phyloP scores from a whole-genome alignment of 1,140 invertebrate genomes.

The Neomicropteryx cornuta region DNA sequence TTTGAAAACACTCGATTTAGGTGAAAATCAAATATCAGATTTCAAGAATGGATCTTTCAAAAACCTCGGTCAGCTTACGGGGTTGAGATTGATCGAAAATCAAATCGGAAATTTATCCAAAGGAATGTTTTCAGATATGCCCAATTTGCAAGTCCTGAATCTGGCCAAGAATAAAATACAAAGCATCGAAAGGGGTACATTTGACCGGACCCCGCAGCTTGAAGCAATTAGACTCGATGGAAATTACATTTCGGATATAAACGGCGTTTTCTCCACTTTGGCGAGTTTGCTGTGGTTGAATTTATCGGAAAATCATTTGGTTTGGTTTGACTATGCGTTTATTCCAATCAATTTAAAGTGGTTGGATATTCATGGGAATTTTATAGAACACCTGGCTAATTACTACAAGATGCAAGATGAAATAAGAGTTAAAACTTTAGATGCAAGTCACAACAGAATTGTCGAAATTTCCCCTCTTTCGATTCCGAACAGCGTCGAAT shows the following conservation, averaged over 20 bases:
- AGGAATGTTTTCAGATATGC: constrained; percentile 77
- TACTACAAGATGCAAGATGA: constrained; percentile 75
- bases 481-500: constrained; percentile 80
- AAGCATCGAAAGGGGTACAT: constrained; percentile 68
- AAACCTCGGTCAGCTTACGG: constrained; percentile 73
- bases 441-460: constrained; percentile 80
- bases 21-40: constrained; percentile 72
- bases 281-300: constrained; percentile 75
- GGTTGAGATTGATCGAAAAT: constrained; percentile 75
- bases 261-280: constrained; percentile 72
- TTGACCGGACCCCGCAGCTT: constrained; percentile 64
- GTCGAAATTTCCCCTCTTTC: constrained; percentile 65
- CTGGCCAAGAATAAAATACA: constrained; percentile 80
- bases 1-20: constrained; percentile 75
- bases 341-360: constrained; percentile 79
- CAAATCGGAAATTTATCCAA: constrained; percentile 73
- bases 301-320: constrained; percentile 81
- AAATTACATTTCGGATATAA: constrained; percentile 77
- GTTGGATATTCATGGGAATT: constrained; percentile 82
- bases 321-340: constrained; percentile 85
- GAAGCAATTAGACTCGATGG: constrained; percentile 78
- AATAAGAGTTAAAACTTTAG: constrained; percentile 69
- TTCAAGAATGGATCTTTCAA: constrained; percentile 74
- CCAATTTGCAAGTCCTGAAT: constrained; percentile 73
- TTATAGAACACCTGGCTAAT: constrained; percentile 73